phyloP scores from a whole-genome alignment of 2,113 vertebrate species.

The Hemibagrus wyckioides region DNA sequence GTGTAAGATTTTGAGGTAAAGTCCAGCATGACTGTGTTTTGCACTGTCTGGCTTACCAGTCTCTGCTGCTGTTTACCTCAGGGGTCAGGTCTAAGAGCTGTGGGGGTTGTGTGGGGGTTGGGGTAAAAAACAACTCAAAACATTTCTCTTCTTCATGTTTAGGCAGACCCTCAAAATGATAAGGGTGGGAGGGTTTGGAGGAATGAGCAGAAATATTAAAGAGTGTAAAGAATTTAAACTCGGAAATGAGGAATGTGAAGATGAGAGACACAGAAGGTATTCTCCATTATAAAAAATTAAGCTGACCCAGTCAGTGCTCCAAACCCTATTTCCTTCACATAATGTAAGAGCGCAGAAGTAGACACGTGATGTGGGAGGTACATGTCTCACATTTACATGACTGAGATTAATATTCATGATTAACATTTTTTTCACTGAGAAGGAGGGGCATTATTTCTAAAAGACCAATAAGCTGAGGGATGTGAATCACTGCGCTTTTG shows the following conservation, averaged over 20 bases:
- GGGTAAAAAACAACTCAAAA: neutral
- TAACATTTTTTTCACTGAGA: constrained; percentile 11
- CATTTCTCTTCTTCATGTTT: neutral
- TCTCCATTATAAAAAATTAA: constrained; percentile 64
- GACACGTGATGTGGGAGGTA: constrained; percentile 49
- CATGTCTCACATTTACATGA: constrained; percentile 56
- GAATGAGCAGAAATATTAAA: neutral
- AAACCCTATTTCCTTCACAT: constrained; percentile 4
- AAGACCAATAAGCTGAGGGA: constrained; percentile 37
- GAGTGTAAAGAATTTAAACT: constrained; percentile 19
- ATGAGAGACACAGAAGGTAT: constrained; percentile 42
- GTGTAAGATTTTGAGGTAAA: neutral
- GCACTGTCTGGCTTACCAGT: constrained; percentile 29
- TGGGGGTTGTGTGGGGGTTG: constrained; percentile 18
- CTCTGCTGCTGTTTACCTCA: constrained; percentile 50
- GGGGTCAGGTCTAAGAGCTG: constrained; percentile 27
- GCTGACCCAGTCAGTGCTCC: constrained; percentile 38
- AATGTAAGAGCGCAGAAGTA: constrained; percentile 34
- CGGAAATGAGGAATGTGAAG: constrained; percentile 57
- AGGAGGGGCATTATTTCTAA: constrained; percentile 39
- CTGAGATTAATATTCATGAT: constrained; percentile 47
- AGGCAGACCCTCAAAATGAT: neutral
- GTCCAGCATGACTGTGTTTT: neutral
- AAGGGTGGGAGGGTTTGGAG: neutral
- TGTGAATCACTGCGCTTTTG: constrained; percentile 31